Base-by-base conservation (phyloP, 2,888 invertebrate species). In the Zootermopsis nevadensis region DNA sequence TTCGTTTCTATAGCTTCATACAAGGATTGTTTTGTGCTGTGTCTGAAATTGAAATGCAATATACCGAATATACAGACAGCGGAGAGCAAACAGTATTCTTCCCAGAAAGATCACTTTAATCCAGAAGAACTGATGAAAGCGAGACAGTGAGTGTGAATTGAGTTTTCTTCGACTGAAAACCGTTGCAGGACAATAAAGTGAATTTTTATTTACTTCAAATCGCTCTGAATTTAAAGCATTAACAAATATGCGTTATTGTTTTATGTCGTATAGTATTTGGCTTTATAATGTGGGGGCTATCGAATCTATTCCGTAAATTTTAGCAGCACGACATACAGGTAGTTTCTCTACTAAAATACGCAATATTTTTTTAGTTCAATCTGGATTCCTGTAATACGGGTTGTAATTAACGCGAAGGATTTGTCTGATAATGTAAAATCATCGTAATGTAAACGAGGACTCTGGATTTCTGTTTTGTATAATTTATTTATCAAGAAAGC, bases 31-130 rank as follows among this genome's bases (percentile, higher is more conserved):
- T 35, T 72, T 35, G 19, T 72, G 24, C 31, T 35, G 72, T 33
- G 10, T 31, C 35, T 72, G 31, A 35, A 35, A 72, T 72, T 30
- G 31, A 72, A 72, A 31, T 72, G 72, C 2, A 35, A 35, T 72
- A 3, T 31, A 69, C 27, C 30, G 30, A 30, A 35, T 35, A 31
- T 22, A 35, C 12, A 72, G 72, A 6, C 67, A 27, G 72, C 7
- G 74, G 74, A 35, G 33, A 38, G 38, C n/a, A 74, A 38, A 15
- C 35, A 74, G 19, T 69, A 33, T 24, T n/a, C 74, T 74, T 38
- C 22, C n/a, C 7, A 24, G 35, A n/a, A n/a, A 74, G 74, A 42
- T 38, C 22, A 10, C 12, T 33, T 74, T 74, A 22, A 38, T 74
- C 74, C 74, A 38, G 2, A 69, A 31, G 69, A 33, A 69, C 60